Evolutionary conservation across 1,140 invertebrate genomes (phyloP).

Genomic region (Trachymyrmex cornetzi): DNA sequence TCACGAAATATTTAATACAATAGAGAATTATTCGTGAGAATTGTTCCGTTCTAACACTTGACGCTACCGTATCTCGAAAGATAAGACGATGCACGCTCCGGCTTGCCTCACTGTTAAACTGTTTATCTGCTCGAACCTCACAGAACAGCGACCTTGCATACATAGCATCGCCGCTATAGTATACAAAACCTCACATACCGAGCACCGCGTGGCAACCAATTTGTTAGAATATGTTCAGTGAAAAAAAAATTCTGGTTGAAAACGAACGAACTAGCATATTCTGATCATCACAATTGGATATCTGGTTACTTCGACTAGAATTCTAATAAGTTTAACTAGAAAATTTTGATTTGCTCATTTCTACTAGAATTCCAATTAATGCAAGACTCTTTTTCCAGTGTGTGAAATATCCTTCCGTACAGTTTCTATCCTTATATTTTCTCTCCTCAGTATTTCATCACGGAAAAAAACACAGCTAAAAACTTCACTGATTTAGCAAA

Average conservation of each 20-base stretch:
- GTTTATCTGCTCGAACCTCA: background rate
- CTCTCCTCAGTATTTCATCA: background rate
- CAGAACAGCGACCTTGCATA: background rate
- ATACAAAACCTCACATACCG: background rate
- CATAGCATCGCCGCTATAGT: background rate
- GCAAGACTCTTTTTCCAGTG: too few species aligned
- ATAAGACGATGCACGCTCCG: background rate
- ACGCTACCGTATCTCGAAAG: background rate
- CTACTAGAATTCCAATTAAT: too few species aligned
- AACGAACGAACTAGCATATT: too few species aligned
- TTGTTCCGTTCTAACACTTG: background rate
- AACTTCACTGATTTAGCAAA: too few species aligned
- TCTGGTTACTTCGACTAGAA: too few species aligned
- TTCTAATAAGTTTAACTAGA: too few species aligned
- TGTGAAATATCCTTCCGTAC: too few species aligned
- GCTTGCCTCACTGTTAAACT: background rate
- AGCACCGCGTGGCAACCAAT: background rate
- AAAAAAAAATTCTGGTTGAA: too few species aligned
- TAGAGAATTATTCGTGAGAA: slow-evolving; percentile 7
- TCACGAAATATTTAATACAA: slow-evolving; percentile 3
- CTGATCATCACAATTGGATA: too few species aligned
- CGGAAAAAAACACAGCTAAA: too few species aligned
- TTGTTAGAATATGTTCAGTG: background rate
- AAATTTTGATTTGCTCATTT: too few species aligned
- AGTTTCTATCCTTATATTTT: background rate